Percentiles rank a stretch among this genome's conserved stretches.
These are phyloP conservation scores for Acanthopleura granulata DNA, from an alignment of 2,888 invertebrate genomes.

Conservation along the genomic window DNA sequence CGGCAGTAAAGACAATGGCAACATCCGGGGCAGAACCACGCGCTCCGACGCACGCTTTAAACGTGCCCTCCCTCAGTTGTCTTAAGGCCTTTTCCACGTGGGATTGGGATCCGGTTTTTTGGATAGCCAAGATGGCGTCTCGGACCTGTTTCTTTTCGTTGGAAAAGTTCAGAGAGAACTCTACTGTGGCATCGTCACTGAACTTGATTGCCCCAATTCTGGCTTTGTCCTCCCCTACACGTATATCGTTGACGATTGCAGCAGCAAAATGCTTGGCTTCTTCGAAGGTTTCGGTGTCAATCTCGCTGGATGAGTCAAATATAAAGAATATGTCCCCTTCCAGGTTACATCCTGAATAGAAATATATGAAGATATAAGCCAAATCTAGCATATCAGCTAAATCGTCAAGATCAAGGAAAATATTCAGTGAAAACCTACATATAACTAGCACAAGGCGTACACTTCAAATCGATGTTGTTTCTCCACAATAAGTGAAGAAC, in stretches of 20 bases:
- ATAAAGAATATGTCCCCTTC: slow-evolving; percentile 23
- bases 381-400: background rate
- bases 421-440: too few relatives aligned
- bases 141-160: background rate
- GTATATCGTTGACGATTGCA: slow-evolving; percentile 19
- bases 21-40: slow-evolving; percentile 17
- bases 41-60: background rate
- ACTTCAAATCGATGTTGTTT: too few relatives aligned
- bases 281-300: background rate
- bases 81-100: slow-evolving; percentile 12
- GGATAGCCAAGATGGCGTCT: background rate
- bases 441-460: too few relatives aligned
- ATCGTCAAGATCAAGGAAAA: too few relatives aligned
- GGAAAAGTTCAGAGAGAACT: slow-evolving; percentile 19
- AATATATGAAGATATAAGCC: background rate
- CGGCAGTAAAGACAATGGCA: slow-evolving; percentile 24
- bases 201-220: slow-evolving; percentile 21
- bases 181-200: background rate
- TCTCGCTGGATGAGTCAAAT: slow-evolving; percentile 24
- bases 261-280: slow-evolving; percentile 18
- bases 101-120: background rate
- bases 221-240: background rate
- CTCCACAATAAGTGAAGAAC: too few relatives aligned
- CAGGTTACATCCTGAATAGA: background rate
- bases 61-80: background rate